Evolutionary conservation across 2,113 vertebrate genomes (phyloP).

Genomic region (Struthio camelus): DNA sequence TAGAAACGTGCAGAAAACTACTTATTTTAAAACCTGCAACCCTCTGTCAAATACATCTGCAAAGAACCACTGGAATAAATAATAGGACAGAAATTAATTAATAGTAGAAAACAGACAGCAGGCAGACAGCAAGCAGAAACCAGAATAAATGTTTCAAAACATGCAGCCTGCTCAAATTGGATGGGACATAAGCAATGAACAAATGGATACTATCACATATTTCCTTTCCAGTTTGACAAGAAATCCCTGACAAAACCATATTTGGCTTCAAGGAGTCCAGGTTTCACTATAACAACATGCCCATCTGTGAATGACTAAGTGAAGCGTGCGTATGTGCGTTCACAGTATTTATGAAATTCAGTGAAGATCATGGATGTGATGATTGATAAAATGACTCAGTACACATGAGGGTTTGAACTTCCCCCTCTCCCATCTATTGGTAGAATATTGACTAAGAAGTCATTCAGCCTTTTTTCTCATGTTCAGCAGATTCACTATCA

Average conservation of each 20-base stretch:
- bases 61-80: background rate
- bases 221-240: slow-evolving; percentile 46
- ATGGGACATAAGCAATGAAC: background rate
- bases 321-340: background rate
- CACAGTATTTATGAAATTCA: background rate
- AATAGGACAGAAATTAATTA: background rate
- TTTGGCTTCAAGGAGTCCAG: background rate
- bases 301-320: slow-evolving; percentile 13
- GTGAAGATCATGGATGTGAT: accelerated
- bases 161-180: background rate
- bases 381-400: background rate
- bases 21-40: background rate
- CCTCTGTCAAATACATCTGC: background rate
- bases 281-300: background rate
- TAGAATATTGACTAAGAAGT: background rate
- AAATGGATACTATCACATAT: background rate
- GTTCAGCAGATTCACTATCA: slow-evolving; percentile 37
- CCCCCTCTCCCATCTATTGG: background rate
- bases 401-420: background rate
- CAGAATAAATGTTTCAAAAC: background rate
- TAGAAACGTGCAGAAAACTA: background rate
- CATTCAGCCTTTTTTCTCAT: background rate
- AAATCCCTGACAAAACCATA: slow-evolving; percentile 15
- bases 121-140: background rate
- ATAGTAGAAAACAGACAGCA: background rate